Evolutionary conservation across 2,888 invertebrate genomes (phyloP).

Genomic region (Plebejus melissa): DNA sequence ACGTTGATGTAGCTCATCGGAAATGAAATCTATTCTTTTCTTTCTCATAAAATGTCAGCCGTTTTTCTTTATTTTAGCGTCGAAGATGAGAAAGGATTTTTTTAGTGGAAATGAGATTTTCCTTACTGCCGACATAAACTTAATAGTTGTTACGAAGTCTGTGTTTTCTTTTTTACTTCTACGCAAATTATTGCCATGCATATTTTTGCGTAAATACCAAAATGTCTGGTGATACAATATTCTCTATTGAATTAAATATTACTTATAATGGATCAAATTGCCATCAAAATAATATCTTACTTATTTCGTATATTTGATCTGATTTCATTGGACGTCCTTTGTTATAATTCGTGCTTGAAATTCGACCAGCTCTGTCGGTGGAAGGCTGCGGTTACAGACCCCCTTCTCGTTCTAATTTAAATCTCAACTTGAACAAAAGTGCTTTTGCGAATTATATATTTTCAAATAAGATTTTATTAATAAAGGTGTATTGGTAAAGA

Average conservation of each 20-base stretch:
- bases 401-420: background rate
- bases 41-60: background rate
- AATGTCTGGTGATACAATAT: background rate
- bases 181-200: no score
- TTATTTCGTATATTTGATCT: background rate
- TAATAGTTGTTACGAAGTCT: background rate
- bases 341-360: conserved; percentile 9
- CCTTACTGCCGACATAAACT: background rate
- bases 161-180: no score
- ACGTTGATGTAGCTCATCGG: conserved; percentile 37
- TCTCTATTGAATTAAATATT: background rate
- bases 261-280: background rate
- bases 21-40: conserved; percentile 33
- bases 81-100: conserved; percentile 2
- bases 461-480: background rate
- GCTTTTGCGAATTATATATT: background rate
- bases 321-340: conserved; percentile 24
- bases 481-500: background rate
- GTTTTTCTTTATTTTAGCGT: conserved; percentile 11
- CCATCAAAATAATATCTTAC: background rate
- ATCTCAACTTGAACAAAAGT: conserved; percentile 15
- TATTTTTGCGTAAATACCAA: background rate
- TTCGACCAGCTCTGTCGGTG: background rate
- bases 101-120: background rate
- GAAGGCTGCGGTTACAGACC: conserved; percentile 4